Evolutionary conservation across 2,888 invertebrate species (phyloP), one percentile per base, ranked within the genome.

Genomic region (Uropetala carovei): DNA sequence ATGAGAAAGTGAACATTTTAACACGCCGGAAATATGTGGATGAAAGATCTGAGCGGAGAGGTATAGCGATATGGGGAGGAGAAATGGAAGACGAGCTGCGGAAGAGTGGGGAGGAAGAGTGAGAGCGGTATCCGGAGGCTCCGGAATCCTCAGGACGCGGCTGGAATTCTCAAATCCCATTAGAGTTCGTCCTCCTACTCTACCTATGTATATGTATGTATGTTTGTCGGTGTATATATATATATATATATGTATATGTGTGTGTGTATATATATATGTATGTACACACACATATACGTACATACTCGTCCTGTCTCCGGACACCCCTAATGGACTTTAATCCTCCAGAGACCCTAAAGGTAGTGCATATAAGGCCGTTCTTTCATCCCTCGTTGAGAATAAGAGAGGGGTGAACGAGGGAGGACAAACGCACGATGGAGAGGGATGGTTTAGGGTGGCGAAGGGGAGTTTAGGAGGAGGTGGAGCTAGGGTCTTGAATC

Each of bases 111-210:
- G 22, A 14, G 9, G 60, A n/a, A 59, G 59, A 27, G 75, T 3
- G 75, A 27, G 27, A 22, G 27, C 75, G 75, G 22, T 75, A 27
- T 75, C 75, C 75, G 27, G 75, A 75, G 75, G 27, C 18, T 8
- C 75, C 27, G 75, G 27, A 86, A 86, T 86, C 60, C 30, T 60
- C 27, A 22, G 86, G 58, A 60, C 86, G 89, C 89, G 64, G 43
- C 11, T 89, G 68, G 89, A 89, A 89, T 89, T 68, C 89, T 68
- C 13, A 64, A 89, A 89, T 68, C 64, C 43, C 18, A 68, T 89
- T 89, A 14, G 22, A 60, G 27, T 14, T 27, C 22, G 75, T 75
- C 7, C 11, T 30, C 43, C 18, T 18, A 83, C 18, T 14, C 43
- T 43, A 16, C 18, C 4, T n/a, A 64, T 11, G 13, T 57, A n/a